Conservation (phyloP, 2,113 vertebrate genomes). For the Hyperopisus bebe region DNA sequence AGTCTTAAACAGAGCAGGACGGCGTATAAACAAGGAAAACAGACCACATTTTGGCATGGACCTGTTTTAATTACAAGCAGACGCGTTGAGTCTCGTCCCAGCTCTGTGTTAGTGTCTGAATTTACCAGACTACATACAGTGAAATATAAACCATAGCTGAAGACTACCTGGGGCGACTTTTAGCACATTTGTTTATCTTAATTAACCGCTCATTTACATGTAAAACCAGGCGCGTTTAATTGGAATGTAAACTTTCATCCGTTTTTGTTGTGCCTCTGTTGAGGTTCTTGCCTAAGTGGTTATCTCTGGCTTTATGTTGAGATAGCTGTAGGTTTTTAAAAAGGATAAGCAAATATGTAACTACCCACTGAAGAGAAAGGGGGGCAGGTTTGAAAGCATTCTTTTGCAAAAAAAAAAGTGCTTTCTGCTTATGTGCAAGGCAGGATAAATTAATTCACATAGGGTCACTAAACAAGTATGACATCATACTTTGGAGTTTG, state of each 20-base stretch:
- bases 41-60: background rate
- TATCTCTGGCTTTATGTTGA: background rate
- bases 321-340: background rate
- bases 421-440: background rate
- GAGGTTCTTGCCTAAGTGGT: background rate
- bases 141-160: background rate
- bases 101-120: background rate
- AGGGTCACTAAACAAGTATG: background rate
- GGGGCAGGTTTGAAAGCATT: background rate
- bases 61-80: background rate
- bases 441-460: background rate
- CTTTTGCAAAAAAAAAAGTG: background rate
- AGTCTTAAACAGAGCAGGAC: background rate
- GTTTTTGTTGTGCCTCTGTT: background rate
- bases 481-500: background rate
- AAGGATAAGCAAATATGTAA: background rate
- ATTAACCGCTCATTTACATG: background rate
- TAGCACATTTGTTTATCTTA: background rate
- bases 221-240: background rate
- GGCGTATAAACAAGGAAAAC: background rate
- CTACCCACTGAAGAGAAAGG: background rate
- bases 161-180: background rate
- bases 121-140: background rate
- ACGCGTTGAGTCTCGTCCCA: background rate
- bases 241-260: background rate